These are phyloP conservation scores for Acromyrmex echinatior DNA, from an alignment of 1,140 invertebrate species.

Conservation along the genomic window DNA sequence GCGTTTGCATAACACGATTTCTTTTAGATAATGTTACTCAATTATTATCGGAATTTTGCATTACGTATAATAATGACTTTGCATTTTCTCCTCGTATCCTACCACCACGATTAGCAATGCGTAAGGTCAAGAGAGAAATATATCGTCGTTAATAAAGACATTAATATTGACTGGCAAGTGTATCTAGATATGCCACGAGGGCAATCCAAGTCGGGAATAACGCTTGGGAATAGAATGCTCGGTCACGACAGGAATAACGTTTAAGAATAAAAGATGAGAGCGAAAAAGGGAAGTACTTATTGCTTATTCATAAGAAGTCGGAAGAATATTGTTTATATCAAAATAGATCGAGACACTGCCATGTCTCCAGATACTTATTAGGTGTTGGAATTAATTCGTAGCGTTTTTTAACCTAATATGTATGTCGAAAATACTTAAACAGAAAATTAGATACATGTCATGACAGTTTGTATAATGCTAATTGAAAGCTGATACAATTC, in stretches of 20 bases:
- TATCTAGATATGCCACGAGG: slow-evolving; percentile 81
- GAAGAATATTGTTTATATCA: slow-evolving; percentile 65
- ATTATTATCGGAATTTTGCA: slow-evolving; percentile 2
- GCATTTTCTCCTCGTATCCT: slow-evolving; percentile 28
- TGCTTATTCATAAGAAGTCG: slow-evolving; percentile 76
- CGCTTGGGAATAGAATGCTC: slow-evolving; percentile 85
- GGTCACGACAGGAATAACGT: slow-evolving; percentile 82
- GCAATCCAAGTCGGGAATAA: slow-evolving; percentile 80
- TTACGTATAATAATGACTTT: slow-evolving; percentile 48
- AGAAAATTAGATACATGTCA: slow-evolving; percentile 43
- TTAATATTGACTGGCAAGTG: slow-evolving; percentile 83
- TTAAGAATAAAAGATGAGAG: slow-evolving; percentile 77
- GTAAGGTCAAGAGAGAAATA: slow-evolving; percentile 35
- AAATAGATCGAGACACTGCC: neutral
- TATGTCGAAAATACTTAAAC: slow-evolving; percentile 49
- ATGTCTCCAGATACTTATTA: slow-evolving; percentile 8
- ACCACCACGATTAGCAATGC: slow-evolving; percentile 9
- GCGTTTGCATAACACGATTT: slow-evolving; percentile 6
- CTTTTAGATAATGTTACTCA: slow-evolving; percentile 14
- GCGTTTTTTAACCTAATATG: no score
- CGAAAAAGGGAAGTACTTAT: slow-evolving; percentile 75
- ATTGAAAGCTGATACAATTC: neutral
- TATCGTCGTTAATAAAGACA: slow-evolving; percentile 84
- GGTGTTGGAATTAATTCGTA: no score
- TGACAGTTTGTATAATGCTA: neutral